Conservation (phyloP, 2,797 vertebrate species). For the Pantherophis vulpinus region DNA sequence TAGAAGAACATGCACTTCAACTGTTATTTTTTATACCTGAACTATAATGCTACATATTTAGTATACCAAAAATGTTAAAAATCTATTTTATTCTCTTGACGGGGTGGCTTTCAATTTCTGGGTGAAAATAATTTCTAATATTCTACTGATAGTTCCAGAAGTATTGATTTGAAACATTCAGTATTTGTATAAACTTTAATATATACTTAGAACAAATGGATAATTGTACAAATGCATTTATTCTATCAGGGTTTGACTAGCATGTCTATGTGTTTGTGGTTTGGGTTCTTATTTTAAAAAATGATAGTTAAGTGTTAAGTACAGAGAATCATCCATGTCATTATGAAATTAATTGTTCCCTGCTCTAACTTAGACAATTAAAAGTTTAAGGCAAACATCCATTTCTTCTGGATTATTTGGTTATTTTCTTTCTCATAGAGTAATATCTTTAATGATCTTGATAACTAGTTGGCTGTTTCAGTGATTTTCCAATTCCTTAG, state of each 20-base stretch:
- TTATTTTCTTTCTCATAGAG: background rate
- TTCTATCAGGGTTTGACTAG: slow-evolving; percentile 21
- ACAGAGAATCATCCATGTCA: slow-evolving; percentile 15
- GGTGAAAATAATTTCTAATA: background rate
- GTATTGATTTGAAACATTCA: slow-evolving; percentile 1
- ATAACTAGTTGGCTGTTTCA: background rate
- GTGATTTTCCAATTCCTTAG: background rate
- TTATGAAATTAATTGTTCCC: slow-evolving; percentile 17
- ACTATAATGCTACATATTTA: background rate
- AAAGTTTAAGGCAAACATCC: background rate
- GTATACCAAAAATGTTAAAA: background rate
- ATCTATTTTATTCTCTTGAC: background rate
- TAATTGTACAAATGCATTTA: slow-evolving; percentile 20
- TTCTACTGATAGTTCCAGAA: background rate
- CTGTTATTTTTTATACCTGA: background rate
- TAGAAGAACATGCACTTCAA: background rate
- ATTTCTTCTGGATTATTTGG: background rate
- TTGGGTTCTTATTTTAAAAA: slow-evolving; percentile 52
- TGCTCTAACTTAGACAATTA: background rate
- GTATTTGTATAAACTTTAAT: background rate
- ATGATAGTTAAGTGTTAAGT: slow-evolving; percentile 56
- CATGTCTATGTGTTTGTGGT: slow-evolving; percentile 38
- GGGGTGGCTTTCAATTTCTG: background rate
- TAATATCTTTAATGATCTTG: background rate
- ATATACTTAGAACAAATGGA: slow-evolving; percentile 10